phyloP scores from a whole-genome alignment of 2,888 invertebrate genomes.

The Sphaeridia pumilis region DNA sequence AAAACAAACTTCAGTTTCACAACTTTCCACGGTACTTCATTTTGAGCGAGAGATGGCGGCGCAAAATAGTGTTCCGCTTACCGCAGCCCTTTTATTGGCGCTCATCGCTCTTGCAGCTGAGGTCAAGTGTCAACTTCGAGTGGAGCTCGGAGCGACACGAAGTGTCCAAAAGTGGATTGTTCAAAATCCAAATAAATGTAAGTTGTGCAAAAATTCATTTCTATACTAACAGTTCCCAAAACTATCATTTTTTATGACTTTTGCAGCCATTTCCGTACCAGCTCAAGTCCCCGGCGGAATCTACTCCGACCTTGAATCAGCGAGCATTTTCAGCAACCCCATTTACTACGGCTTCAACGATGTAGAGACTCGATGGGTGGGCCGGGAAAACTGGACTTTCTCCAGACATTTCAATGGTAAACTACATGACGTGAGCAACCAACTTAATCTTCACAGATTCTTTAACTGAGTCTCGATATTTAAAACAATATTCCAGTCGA shows the following conservation, averaged over 20 bases:
- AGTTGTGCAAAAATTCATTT: no score
- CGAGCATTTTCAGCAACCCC: constrained; percentile 25
- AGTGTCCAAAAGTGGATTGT: no score
- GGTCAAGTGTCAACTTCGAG: no score
- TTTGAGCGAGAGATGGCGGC: no score
- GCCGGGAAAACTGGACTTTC: constrained; percentile 68
- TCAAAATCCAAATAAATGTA: no score
- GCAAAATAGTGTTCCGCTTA: no score
- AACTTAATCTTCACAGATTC: neutral
- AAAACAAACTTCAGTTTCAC: no score
- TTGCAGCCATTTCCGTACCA: constrained; percentile 36
- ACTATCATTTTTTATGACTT: no score
- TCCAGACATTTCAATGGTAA: constrained; percentile 54
- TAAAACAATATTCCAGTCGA: neutral
- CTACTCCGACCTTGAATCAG: constrained; percentile 58
- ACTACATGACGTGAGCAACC: neutral
- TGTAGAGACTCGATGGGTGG: constrained; percentile 67
- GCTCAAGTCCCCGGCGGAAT: constrained; percentile 66
- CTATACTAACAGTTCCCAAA: neutral
- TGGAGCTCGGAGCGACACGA: no score
- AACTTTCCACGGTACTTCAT: no score
- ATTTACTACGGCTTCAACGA: constrained; percentile 64
- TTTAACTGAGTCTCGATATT: neutral
- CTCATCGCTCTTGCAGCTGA: no score
- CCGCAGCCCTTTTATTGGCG: no score